These are phyloP conservation scores for Syrrhaptes paradoxus DNA, from an alignment of 2,113 vertebrate species.

Conservation along the genomic window DNA sequence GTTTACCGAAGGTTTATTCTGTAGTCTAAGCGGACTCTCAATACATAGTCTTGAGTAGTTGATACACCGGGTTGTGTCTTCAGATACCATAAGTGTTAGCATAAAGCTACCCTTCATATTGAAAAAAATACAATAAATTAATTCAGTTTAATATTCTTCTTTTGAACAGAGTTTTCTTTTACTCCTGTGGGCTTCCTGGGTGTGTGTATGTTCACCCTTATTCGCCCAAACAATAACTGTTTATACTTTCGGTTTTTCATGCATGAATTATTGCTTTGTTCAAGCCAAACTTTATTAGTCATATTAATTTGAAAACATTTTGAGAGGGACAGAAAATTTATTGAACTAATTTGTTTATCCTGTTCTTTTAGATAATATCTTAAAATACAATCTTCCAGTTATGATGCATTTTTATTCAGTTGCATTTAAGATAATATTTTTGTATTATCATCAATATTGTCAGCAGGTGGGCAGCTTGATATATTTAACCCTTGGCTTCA, in stretches of 20 bases:
- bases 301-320: neutral
- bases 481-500: neutral
- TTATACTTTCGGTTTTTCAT: neutral
- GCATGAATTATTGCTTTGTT: neutral
- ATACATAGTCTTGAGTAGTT: neutral
- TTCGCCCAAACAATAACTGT: neutral
- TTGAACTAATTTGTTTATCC: neutral
- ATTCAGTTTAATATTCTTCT: neutral
- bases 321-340: neutral
- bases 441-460: neutral
- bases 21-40: neutral
- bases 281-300: constrained; percentile 1
- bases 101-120: neutral
- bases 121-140: neutral
- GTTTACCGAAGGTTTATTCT: neutral
- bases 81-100: neutral
- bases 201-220: neutral
- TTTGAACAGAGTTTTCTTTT: neutral
- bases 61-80: neutral
- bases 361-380: neutral
- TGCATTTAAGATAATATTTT: neutral
- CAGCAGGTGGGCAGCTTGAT: neutral
- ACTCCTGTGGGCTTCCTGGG: neutral
- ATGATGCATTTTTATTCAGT: neutral
- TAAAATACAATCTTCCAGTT: neutral